Conservation (phyloP, 2,888 invertebrate species). For the Drosophila mettleri region DNA sequence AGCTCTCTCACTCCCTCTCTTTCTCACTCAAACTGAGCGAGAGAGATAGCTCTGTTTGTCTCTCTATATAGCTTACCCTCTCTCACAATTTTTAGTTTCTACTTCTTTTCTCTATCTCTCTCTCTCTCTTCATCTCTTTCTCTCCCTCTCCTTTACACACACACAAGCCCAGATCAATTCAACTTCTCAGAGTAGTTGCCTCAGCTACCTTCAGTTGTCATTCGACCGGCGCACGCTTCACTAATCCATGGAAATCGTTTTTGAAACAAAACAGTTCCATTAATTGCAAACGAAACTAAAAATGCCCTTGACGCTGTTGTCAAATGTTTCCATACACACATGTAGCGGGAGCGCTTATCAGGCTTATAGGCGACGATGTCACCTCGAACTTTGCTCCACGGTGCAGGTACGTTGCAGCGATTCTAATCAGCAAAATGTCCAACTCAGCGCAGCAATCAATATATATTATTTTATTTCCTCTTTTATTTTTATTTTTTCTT, state of each 20-base stretch:
- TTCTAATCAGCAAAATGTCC: constrained; percentile 33
- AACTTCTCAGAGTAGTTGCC: background rate
- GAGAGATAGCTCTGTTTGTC: too few relatives aligned
- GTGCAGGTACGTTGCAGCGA: constrained; percentile 26
- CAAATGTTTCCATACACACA: constrained; percentile 33
- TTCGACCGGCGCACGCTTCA: constrained; percentile 12
- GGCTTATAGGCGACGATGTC: constrained; percentile 22
- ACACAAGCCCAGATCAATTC: background rate
- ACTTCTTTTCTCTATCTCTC: background rate
- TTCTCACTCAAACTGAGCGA: too few relatives aligned
- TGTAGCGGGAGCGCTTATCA: constrained; percentile 57
- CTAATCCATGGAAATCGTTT: constrained; percentile 1
- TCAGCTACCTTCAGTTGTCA: constrained; percentile 50
- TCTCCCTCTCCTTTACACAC: background rate
- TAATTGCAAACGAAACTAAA: constrained; percentile 36
- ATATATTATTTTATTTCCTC: constrained; percentile 19
- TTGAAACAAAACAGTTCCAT: constrained; percentile 8
- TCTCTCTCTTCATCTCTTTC: background rate
- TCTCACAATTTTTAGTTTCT: background rate
- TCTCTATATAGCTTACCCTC: too few relatives aligned
- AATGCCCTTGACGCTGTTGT: constrained; percentile 48
- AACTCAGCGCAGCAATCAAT: constrained; percentile 21
- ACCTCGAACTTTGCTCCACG: constrained; percentile 49
- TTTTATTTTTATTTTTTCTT: background rate
- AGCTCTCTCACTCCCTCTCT: too few relatives aligned